A percentile compares a stretch with the other conserved stretches of the same genome.
Evolutionary conservation across 2,888 invertebrate genomes (phyloP).

Genomic region (Megaustenia siamemsis): DNA sequence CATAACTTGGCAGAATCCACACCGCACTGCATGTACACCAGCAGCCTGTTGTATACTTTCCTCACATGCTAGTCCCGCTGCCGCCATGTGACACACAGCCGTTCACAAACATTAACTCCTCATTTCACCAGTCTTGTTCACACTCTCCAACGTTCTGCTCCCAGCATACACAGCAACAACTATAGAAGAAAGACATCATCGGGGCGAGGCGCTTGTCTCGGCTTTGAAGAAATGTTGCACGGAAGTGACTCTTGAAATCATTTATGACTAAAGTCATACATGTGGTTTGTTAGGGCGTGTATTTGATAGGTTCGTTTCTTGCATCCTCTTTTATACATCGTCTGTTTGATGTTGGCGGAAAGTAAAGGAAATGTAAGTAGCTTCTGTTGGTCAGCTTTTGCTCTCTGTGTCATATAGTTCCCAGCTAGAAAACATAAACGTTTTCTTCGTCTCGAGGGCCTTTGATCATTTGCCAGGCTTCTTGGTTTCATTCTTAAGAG

Average conservation of each 20-base stretch:
- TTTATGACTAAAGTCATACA: neutral
- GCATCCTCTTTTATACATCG: neutral
- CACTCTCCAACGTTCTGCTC: neutral
- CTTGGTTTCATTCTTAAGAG: no score
- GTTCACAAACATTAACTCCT: neutral
- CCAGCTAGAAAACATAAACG: no score
- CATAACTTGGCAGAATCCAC: neutral
- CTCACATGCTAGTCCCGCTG: neutral
- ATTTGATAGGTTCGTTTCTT: neutral
- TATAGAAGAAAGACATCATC: slow-evolving; percentile 28
- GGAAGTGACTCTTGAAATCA: slow-evolving; percentile 24
- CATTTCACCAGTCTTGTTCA: slow-evolving; percentile 9
- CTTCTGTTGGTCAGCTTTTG: neutral
- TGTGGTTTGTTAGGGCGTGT: neutral
- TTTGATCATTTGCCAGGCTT: no score
- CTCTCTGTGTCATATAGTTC: neutral
- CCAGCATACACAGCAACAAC: no score
- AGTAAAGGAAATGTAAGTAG: neutral
- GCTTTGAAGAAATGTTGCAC: no score
- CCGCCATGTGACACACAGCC: neutral
- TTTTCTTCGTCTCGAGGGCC: no score
- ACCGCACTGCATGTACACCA: neutral
- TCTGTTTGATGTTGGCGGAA: neutral
- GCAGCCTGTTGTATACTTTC: neutral
- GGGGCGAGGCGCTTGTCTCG: no score